These are phyloP conservation scores for Lithophane semibrunnea DNA, from an alignment of 2,888 invertebrate genomes.

Conservation along the genomic window DNA sequence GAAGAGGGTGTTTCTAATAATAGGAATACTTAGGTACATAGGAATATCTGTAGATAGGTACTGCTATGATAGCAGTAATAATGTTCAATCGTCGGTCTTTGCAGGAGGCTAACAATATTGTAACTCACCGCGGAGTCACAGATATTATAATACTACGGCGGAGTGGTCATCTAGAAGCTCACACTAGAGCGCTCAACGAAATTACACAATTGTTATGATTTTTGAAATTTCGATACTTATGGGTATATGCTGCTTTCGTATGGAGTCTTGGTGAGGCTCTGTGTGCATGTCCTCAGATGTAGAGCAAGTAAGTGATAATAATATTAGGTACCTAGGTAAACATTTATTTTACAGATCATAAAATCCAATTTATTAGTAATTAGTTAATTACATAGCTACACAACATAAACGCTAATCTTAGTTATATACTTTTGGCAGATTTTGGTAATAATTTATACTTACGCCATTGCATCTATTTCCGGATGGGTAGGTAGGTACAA, in stretches of 20 bases:
- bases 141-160: too few relatives aligned
- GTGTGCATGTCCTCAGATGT: neutral
- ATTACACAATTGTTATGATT: neutral
- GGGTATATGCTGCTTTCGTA: slow-evolving; percentile 7
- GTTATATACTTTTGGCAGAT: neutral
- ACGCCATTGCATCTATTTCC: neutral
- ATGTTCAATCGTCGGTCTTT: neutral
- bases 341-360: neutral
- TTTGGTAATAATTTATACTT: neutral
- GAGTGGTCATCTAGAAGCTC: neutral
- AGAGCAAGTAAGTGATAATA: neutral
- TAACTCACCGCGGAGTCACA: neutral
- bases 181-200: neutral
- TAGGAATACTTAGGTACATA: neutral
- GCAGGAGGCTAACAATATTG: neutral
- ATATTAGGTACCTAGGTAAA: neutral
- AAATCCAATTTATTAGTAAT: neutral
- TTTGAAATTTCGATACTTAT: neutral
- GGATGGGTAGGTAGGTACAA: too few relatives aligned
- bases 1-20: neutral
- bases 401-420: neutral
- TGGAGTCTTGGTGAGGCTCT: neutral
- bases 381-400: too few relatives aligned
- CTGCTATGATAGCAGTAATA: neutral
- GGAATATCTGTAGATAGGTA: neutral